Evolutionary conservation across 1,140 invertebrate species (phyloP).

Genomic region (Drosophila sulfurigaster): DNA sequence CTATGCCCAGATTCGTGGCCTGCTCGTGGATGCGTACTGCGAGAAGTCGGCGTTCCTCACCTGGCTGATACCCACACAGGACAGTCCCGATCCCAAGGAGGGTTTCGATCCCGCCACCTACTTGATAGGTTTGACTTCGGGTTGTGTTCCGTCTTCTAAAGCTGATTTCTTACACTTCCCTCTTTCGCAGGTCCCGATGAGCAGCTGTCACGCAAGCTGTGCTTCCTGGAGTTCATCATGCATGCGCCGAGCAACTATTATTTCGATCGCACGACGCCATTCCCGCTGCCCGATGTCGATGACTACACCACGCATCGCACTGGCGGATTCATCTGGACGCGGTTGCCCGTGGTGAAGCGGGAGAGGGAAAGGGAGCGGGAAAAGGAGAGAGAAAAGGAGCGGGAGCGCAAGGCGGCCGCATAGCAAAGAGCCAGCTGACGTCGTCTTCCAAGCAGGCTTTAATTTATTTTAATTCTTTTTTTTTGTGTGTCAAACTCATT

Average conservation of each 20-base stretch:
- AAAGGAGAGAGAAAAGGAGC: slow-evolving; percentile 15
- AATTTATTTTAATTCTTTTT: neutral
- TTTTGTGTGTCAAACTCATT: too few species aligned
- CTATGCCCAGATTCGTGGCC: slow-evolving; percentile 95
- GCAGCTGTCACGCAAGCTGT: slow-evolving; percentile 94
- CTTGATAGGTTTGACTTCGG: slow-evolving; percentile 89
- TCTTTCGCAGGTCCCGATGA: slow-evolving; percentile 92
- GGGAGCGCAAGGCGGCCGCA: slow-evolving; percentile 39
- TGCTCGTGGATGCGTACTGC: slow-evolving; percentile 96
- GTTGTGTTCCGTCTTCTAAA: neutral
- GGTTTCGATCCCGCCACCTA: slow-evolving; percentile 96
- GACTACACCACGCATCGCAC: slow-evolving; percentile 83
- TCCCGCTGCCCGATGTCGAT: slow-evolving; percentile 88
- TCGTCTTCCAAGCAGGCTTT: neutral
- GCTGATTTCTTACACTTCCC: neutral
- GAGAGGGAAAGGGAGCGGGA: too few species aligned
- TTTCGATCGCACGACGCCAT: slow-evolving; percentile 91
- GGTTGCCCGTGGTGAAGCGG: slow-evolving; percentile 61
- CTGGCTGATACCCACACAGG: slow-evolving; percentile 94
- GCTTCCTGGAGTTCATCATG: slow-evolving; percentile 96
- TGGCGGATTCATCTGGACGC: slow-evolving; percentile 89
- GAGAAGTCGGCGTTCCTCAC: slow-evolving; percentile 97
- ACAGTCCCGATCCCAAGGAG: slow-evolving; percentile 91
- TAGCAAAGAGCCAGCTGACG: slow-evolving; percentile 4
- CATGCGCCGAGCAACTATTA: slow-evolving; percentile 97